Conservation (phyloP, 1,140 invertebrate species). For the Adelges cooleyi region DNA sequence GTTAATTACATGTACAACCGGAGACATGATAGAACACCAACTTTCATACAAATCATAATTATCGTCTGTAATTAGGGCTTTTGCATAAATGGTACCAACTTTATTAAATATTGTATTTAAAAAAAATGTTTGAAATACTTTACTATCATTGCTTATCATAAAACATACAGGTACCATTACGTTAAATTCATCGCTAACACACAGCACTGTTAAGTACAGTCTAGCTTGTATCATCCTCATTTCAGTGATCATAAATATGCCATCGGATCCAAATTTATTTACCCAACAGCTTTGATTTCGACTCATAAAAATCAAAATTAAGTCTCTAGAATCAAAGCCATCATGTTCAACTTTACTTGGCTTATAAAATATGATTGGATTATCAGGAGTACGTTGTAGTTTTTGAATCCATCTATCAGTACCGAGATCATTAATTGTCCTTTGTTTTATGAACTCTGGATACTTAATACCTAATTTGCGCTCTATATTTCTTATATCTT, state of each 20-base stretch:
- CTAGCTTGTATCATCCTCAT: conserved; percentile 8
- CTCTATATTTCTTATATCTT: conserved; percentile 22
- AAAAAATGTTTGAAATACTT: conserved; percentile 25
- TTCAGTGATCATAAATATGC: conserved; percentile 23
- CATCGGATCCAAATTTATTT: conserved; percentile 22
- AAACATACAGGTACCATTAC: conserved; percentile 13
- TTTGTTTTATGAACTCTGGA: conserved; percentile 14
- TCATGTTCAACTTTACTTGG: conserved; percentile 3
- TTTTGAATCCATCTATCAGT: conserved; percentile 21
- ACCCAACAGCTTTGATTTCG: conserved; percentile 6
- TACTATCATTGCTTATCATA: conserved; percentile 16
- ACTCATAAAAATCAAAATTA: conserved; percentile 23
- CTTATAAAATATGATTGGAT: conserved; percentile 18
- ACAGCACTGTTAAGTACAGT: conserved; percentile 14
- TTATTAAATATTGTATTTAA: conserved; percentile 9
- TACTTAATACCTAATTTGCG: conserved; percentile 15
- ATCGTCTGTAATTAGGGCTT: conserved; percentile 19
- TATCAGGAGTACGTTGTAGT: conserved; percentile 2
- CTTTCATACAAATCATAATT: conserved; percentile 23
- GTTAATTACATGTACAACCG: conserved; percentile 16
- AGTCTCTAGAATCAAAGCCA: conserved; percentile 1
- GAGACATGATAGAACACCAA: conserved; percentile 24
- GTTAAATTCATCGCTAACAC: conserved; percentile 25
- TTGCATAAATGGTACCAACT: conserved; percentile 10
- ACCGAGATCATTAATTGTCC: conserved; percentile 21